Percentiles rank a stretch among this genome's conserved stretches.
These are phyloP conservation scores for Drosophila vallismaia DNA, from an alignment of 2,888 invertebrate genomes.

Conservation along the genomic window DNA sequence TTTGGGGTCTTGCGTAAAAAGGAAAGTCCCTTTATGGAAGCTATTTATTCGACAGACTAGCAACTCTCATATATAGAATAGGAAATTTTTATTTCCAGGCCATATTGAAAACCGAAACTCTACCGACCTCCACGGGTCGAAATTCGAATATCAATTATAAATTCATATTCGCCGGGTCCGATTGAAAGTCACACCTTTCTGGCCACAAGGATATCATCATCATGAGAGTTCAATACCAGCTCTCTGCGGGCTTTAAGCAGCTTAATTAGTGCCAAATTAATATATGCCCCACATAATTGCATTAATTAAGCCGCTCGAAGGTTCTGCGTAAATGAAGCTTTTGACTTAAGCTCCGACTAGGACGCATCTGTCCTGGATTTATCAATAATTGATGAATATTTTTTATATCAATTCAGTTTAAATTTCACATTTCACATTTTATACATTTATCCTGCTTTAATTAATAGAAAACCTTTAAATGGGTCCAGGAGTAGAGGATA, in stretches of 20 bases:
- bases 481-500: conserved; percentile 29
- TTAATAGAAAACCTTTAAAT: conserved; percentile 32
- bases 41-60: too few species aligned
- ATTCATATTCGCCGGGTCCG: conserved; percentile 41
- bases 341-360: conserved; percentile 13
- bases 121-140: not conserved
- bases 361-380: conserved; percentile 12
- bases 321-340: conserved; percentile 21
- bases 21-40: too few species aligned
- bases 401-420: conserved; percentile 41
- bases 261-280: conserved; percentile 38
- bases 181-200: conserved; percentile 38
- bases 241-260: conserved; percentile 13
- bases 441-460: conserved; percentile 22
- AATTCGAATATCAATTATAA: conserved; percentile 60
- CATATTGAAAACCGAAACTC: conserved; percentile 52
- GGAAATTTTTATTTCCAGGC: conserved; percentile 18
- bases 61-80: not conserved
- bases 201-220: not conserved
- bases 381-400: conserved; percentile 41
- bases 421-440: conserved; percentile 6
- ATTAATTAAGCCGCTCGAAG: conserved; percentile 39
- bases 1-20: not conserved
- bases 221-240: not conserved
- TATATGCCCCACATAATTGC: conserved; percentile 6